Evolutionary conservation across 2,888 invertebrate genomes (phyloP).

Genomic region (Drosophila lacicola): DNA sequence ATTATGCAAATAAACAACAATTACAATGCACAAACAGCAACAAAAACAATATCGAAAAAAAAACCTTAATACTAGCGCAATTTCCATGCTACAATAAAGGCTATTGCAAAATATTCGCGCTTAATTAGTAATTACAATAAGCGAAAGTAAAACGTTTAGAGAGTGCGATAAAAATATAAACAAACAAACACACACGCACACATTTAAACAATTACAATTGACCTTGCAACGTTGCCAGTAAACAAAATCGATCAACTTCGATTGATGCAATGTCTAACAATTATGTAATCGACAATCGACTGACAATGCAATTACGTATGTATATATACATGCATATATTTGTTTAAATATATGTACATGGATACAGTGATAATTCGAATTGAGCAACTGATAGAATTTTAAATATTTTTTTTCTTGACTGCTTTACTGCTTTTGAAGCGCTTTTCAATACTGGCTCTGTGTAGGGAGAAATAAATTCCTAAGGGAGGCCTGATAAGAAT

Average conservation of each 20-base stretch:
- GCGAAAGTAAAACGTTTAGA: constrained; percentile 77
- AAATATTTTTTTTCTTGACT: background rate
- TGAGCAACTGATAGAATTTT: background rate
- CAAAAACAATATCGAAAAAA: background rate
- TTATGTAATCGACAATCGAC: constrained; percentile 49
- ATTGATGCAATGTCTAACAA: constrained; percentile 49
- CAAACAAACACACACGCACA: constrained; percentile 1
- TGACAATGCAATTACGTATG: constrained; percentile 39
- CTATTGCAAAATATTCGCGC: constrained; percentile 41
- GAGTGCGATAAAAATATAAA: constrained; percentile 54
- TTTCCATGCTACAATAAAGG: constrained; percentile 13
- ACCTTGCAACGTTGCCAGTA: constrained; percentile 46
- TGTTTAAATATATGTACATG: background rate
- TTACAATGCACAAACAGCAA: constrained; percentile 10
- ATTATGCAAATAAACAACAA: constrained; percentile 34
- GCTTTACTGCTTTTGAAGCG: too few species aligned
- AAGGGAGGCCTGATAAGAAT: background rate
- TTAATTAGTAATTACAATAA: constrained; percentile 62
- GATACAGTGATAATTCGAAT: constrained; percentile 17
- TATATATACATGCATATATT: constrained; percentile 17
- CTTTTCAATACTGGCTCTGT: too few species aligned
- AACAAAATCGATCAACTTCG: constrained; percentile 59
- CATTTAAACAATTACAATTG: constrained; percentile 45
- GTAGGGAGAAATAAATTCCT: too few species aligned
- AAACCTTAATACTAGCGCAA: constrained; percentile 9